Evolutionary conservation across 2,888 invertebrate species (phyloP), one percentile per base, ranked within the genome.

Genomic region (Dorcus parallelipipedus): DNA sequence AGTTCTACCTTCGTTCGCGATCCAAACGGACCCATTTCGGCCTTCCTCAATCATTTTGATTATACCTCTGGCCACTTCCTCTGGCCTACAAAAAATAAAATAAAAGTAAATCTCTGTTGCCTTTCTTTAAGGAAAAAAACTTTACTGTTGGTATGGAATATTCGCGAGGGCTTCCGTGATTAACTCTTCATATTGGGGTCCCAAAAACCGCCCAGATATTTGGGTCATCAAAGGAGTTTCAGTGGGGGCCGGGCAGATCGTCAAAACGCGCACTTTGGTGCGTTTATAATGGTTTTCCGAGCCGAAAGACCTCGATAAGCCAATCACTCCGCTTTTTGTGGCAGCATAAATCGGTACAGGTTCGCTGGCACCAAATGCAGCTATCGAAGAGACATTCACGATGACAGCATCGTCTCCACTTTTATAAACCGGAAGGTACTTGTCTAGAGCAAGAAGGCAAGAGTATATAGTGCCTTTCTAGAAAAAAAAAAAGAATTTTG

Each of bases 11-110:
- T 45, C 78, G 60, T 79, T 78, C 2, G 78, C 77, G 17, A 78
- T 69, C 79, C 79, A 80, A 38, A 79, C 75, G 9, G 78, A 78
- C 41, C 80, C 80, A 63, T 75, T 79, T 38, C 73, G 69, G 17
- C 76, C 79, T 60, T 73, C 74, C 53, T 73, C 74, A 17, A 79
- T 65, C 10, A 79, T 67, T 47, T 78, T 75, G 17, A 79, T 73
- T 49, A 78, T 65, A 9, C 74, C 75, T 60, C 75, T 73, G 3
- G 78, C 79, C 38, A 81, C 79, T 62, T 78, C 75, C 56, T 80
- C 79, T 1, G 62, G 49, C 9, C 64, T 64, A 20, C 20, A 47
- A 26, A 58, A 56, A 33, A 6, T 33, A 3, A 33, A 33, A 33
- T 33, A 1, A 33, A 33, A 33, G 6, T 6, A 33, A 33, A 6